Percentiles rank a stretch among this genome's conserved stretches.
Evolutionary conservation across 2,888 invertebrate genomes (phyloP).

Genomic region (Orthosia incerta): DNA sequence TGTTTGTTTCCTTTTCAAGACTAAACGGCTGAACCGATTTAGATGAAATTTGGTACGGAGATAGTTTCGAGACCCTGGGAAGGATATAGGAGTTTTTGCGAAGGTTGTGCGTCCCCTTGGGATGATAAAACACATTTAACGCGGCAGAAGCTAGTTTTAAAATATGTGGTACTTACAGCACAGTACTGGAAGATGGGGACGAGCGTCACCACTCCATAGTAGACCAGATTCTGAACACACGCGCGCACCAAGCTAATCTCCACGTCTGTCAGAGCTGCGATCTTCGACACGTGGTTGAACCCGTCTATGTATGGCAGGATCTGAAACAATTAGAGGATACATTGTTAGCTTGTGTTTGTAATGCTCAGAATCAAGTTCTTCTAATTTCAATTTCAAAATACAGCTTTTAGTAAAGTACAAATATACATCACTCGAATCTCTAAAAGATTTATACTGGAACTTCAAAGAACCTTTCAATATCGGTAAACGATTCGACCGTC

Average conservation of each 20-base stretch:
- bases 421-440: too few species aligned
- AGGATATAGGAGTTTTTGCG: too few species aligned
- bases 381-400: too few species aligned
- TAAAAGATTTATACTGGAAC: slow-evolving; percentile 6
- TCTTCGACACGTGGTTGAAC: slow-evolving; percentile 95
- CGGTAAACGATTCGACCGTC: background rate
- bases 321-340: slow-evolving; percentile 80
- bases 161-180: slow-evolving; percentile 86
- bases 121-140: too few species aligned
- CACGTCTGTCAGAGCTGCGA: slow-evolving; percentile 95
- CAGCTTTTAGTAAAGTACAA: background rate
- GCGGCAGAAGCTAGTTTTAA: too few species aligned
- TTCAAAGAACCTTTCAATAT: slow-evolving; percentile 18
- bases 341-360: background rate
- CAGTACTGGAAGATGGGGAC: slow-evolving; percentile 96
- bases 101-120: too few species aligned
- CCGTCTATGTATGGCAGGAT: slow-evolving; percentile 95
- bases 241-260: slow-evolving; percentile 95
- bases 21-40: too few species aligned
- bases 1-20: too few species aligned
- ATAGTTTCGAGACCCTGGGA: too few species aligned
- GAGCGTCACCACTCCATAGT: slow-evolving; percentile 93
- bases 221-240: slow-evolving; percentile 95
- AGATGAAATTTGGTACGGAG: too few species aligned
- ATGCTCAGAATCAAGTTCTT: background rate